Evolutionary conservation across 2,113 vertebrate genomes (phyloP), one percentile per base, ranked within the genome.

Genomic region (Poecilia latipinna): DNA sequence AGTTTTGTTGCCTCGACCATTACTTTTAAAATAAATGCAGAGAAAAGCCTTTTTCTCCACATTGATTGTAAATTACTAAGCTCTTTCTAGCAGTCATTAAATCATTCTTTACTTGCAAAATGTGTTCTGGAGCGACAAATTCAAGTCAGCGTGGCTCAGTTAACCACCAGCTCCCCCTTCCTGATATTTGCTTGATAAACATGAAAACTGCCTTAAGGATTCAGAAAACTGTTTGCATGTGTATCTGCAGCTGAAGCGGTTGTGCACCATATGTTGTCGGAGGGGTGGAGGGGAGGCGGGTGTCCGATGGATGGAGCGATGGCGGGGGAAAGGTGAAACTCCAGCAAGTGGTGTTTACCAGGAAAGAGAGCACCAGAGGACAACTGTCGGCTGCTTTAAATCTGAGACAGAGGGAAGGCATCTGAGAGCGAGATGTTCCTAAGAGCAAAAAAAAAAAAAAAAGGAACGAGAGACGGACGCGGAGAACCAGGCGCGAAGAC

Each of bases 301-400:
- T 32, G 75, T 29, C 70, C 33, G 69, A 70, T 22, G 64, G 62
- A 35, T 37, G 63, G 64, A 39, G 32, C 70, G 65, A 17, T 24
- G 63, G 60, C 32, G 70, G 65, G 57, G 78, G 88, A 86, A 92
- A 93, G 82, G 69, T 51, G 86, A 93, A 76, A 90, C 89, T 70
- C 64, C 15, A 70, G 75, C 86, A 89, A 92, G 86, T 84, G 83
- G 80, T 85, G 89, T 92, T 92, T 89, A 91, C 54, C 79, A 83
- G 82, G 74, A 74, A 26, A 70, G 65, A 88, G 71, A 85, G 83
- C 76, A 85, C 83, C 82, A 69, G 69, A 64, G 78, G 75, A 89
- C 85, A 84, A 86, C 86, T 90, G 89, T 68, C 28, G 4, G 70
- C 78, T 12, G 68, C 31, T 72, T 74, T 71, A 28, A 82, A 83